Percentiles rank a stretch among this genome's conserved stretches.
These are phyloP conservation scores for Sinocyclocheilus rhinocerous DNA, from an alignment of 2,113 vertebrate species.

Conservation along the genomic window DNA sequence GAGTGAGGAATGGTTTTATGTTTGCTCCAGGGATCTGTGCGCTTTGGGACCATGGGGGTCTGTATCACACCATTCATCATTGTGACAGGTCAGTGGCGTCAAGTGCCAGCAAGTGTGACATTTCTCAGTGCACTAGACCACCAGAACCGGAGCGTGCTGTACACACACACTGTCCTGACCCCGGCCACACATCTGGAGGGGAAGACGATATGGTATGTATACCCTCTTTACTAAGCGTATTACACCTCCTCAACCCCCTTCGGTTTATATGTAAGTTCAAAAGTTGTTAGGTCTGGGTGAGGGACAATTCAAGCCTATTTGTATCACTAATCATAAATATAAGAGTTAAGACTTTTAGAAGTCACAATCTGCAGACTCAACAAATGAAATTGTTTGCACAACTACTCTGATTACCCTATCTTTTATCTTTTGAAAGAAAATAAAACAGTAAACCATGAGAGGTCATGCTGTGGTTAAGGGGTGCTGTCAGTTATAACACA, in stretches of 20 bases:
- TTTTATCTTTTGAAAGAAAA: background rate
- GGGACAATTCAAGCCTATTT: background rate
- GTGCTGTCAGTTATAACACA: background rate
- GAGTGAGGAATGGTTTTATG: slow-evolving; percentile 21
- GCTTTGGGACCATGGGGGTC: slow-evolving; percentile 37
- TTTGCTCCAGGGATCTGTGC: background rate
- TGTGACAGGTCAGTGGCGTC: slow-evolving; percentile 74
- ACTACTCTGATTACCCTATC: background rate
- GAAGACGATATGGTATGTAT: slow-evolving; percentile 64
- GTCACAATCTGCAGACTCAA: background rate
- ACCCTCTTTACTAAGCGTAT: background rate
- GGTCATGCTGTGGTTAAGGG: background rate
- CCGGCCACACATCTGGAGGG: slow-evolving; percentile 73
- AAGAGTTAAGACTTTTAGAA: background rate
- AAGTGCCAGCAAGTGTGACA: slow-evolving; percentile 73
- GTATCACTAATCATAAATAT: background rate
- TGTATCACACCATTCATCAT: slow-evolving; percentile 66
- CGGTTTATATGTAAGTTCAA: background rate
- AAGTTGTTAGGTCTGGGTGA: background rate
- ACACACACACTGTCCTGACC: slow-evolving; percentile 52
- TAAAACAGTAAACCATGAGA: background rate
- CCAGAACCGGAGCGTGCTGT: slow-evolving; percentile 63
- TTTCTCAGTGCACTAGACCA: slow-evolving; percentile 57
- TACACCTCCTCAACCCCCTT: background rate
- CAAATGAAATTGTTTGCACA: background rate